phyloP scores from a whole-genome alignment of 2,797 vertebrate genomes.

The Poeciliopsis turneri region DNA sequence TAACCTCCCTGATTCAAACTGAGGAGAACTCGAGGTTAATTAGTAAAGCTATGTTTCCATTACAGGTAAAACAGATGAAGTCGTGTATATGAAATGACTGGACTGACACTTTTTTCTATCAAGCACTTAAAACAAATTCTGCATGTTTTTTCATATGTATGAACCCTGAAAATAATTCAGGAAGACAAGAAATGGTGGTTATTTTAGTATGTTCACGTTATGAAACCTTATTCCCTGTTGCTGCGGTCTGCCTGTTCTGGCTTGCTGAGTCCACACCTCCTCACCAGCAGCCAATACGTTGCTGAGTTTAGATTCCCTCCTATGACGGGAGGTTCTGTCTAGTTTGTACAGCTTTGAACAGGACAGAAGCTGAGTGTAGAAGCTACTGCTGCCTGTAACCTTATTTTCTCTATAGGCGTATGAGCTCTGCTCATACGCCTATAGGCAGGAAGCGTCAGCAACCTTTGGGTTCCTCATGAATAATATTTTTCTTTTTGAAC shows the following conservation, averaged over 20 bases:
- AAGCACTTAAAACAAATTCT: neutral
- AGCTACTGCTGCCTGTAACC: constrained; percentile 10
- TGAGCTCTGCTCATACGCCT: neutral
- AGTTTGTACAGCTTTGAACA: constrained; percentile 52
- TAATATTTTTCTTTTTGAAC: neutral
- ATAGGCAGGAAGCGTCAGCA: neutral
- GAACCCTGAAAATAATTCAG: neutral
- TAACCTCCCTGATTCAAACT: neutral
- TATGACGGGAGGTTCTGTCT: constrained; percentile 42
- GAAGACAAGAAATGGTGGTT: neutral
- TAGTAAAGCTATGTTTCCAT: neutral
- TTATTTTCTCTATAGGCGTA: neutral
- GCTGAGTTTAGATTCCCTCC: constrained; percentile 40
- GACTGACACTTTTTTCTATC: neutral
- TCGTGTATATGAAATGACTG: neutral
- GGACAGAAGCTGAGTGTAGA: constrained; percentile 10
- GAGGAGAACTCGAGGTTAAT: neutral
- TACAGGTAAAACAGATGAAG: neutral
- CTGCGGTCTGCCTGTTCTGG: constrained; percentile 18
- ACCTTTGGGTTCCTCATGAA: constrained; percentile 7
- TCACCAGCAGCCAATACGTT: constrained; percentile 57
- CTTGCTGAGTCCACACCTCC: constrained; percentile 38
- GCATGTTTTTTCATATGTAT: neutral
- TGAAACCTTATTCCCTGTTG: constrained; percentile 12
- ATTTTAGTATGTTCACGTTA: neutral